A percentile compares a stretch with the other conserved stretches of the same genome.
phyloP scores from a whole-genome alignment of 2,888 invertebrate species.

The Lypha dubia region DNA sequence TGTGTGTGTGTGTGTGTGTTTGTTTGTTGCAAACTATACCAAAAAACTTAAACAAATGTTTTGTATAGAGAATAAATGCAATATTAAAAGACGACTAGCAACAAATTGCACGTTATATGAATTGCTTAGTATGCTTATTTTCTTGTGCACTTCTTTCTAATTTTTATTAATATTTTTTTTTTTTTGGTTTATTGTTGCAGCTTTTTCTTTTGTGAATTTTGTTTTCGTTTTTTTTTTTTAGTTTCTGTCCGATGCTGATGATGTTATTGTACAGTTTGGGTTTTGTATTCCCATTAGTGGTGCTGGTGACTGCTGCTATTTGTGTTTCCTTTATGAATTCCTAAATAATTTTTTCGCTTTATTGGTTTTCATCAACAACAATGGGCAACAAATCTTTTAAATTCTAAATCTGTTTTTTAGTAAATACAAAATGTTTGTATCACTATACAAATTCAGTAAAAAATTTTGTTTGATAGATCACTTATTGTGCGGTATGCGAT shows the following conservation, averaged over 20 bases:
- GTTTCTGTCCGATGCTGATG: conserved; percentile 21
- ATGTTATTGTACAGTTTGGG: conserved; percentile 43
- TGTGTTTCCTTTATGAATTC: conserved; percentile 44
- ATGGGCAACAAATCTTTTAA: no score
- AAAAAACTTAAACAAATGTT: conserved; percentile 48
- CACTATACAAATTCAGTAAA: no score
- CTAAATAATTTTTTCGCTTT: conserved; percentile 53
- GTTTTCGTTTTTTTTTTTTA: not conserved
- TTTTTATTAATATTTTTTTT: not conserved
- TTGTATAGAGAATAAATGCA: conserved; percentile 2
- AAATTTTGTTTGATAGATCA: no score
- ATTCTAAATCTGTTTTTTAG: not conserved
- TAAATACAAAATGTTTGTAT: not conserved
- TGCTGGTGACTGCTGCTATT: conserved; percentile 23
- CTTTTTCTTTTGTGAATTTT: conserved; percentile 6
- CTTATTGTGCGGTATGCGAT: no score
- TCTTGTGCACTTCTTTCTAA: conserved; percentile 16
- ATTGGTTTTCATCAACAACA: conserved; percentile 20
- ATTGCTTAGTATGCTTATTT: conserved; percentile 57
- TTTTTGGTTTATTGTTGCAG: conserved; percentile 13
- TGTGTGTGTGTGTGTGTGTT: not conserved
- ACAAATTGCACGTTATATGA: conserved; percentile 59
- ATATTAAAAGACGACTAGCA: conserved; percentile 22
- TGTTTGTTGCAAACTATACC: not conserved
- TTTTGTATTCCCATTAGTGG: conserved; percentile 68